Conservation (phyloP, 2,797 vertebrate species). For the Chromis chromis region DNA sequence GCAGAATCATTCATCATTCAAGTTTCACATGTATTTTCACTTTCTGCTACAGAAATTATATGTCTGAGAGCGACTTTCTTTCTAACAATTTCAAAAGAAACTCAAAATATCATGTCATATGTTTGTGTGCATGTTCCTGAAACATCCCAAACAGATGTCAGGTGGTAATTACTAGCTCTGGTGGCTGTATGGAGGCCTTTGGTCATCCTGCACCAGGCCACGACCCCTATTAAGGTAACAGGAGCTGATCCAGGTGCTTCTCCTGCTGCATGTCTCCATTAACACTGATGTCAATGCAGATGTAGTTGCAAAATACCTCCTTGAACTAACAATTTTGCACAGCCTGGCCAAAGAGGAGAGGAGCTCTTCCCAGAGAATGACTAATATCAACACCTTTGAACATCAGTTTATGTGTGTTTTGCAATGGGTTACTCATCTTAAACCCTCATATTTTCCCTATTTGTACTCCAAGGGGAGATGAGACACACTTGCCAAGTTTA, state of each 20-base stretch:
- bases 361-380: background rate
- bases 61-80: background rate
- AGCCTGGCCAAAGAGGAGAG: background rate
- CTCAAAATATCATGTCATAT: slow-evolving; percentile 16
- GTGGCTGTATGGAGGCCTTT: slow-evolving; percentile 23
- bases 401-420: background rate
- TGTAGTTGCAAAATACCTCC: background rate
- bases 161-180: slow-evolving; percentile 54
- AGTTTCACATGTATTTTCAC: slow-evolving; percentile 7
- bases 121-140: slow-evolving; percentile 18
- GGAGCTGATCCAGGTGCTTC: slow-evolving; percentile 61
- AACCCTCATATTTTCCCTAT: background rate
- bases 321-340: background rate
- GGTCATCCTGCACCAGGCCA: slow-evolving; percentile 36
- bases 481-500: slow-evolving; percentile 6
- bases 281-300: slow-evolving; percentile 26
- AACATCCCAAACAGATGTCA: slow-evolving; percentile 59
- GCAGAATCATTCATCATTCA: background rate
- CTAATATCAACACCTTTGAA: background rate
- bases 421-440: background rate
- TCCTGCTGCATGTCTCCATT: slow-evolving; percentile 31
- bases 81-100: background rate
- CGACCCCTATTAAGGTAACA: slow-evolving; percentile 62
- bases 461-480: background rate
- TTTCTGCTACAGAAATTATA: background rate